Conservation (phyloP, 2,888 invertebrate species). For the Barypeithes pellucidus region DNA sequence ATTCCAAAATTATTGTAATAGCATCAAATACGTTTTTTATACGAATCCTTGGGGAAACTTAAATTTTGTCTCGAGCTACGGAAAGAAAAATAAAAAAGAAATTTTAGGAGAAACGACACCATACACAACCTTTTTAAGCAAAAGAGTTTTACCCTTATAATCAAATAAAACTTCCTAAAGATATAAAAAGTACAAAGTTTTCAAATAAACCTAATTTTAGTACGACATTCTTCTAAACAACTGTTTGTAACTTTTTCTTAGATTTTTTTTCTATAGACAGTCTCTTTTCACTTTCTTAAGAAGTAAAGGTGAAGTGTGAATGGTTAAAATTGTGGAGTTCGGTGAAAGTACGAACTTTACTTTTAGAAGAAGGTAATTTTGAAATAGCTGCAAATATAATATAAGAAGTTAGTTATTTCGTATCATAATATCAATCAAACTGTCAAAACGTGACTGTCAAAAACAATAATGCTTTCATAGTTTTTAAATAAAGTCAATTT, state of each 20-base stretch:
- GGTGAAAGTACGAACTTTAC: no score
- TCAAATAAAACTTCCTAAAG: constrained; percentile 23
- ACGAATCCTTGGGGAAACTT: neutral
- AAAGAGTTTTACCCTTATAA: constrained; percentile 18
- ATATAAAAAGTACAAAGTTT: constrained; percentile 34
- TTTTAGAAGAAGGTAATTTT: no score
- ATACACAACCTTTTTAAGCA: constrained; percentile 19
- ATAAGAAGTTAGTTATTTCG: no score
- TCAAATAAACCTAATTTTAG: constrained; percentile 45
- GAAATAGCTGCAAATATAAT: no score
- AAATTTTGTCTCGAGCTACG: neutral
- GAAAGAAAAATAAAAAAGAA: constrained; percentile 11
- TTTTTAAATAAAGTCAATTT: no score
- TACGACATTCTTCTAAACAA: constrained; percentile 19
- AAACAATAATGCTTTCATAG: no score
- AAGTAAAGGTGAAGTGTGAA: neutral
- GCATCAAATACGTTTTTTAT: neutral
- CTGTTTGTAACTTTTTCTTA: constrained; percentile 13
- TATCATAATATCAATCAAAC: no score
- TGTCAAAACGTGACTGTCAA: no score
- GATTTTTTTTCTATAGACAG: constrained; percentile 1
- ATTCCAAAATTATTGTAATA: neutral
- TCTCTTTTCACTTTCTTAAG: neutral
- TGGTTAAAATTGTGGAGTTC: neutral
- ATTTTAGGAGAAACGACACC: constrained; percentile 6